Evolutionary conservation across 2,113 vertebrate genomes (phyloP).

Genomic region (Chlorocebus sabaeus): DNA sequence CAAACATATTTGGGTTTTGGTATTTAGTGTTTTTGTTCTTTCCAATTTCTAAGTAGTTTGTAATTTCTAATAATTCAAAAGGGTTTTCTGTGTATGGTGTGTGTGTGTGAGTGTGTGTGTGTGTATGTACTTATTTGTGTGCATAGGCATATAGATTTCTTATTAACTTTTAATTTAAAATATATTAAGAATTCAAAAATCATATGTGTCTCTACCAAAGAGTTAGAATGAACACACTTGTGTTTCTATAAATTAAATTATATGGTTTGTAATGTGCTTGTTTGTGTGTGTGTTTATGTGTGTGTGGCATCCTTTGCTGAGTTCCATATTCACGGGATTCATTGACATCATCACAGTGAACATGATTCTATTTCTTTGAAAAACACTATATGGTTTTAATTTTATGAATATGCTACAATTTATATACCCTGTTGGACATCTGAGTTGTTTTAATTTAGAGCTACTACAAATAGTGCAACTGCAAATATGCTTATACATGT

Average conservation of each 20-base stretch:
- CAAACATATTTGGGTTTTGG: background rate
- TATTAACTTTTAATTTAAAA: background rate
- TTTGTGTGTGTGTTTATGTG: rapidly evolving
- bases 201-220: background rate
- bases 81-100: background rate
- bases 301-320: background rate
- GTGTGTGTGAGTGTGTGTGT: background rate
- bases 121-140: background rate
- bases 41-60: background rate
- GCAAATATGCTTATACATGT: background rate
- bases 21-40: background rate
- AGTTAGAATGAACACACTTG: background rate
- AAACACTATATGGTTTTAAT: background rate
- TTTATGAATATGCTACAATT: background rate
- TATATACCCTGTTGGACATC: background rate
- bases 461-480: background rate
- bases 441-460: background rate
- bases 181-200: background rate
- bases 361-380: background rate
- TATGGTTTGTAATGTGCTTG: background rate
- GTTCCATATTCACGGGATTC: background rate
- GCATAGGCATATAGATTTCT: background rate
- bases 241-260: background rate
- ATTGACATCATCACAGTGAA: background rate
- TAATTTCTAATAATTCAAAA: background rate